Evolutionary conservation across 2,797 vertebrate genomes (phyloP).

Genomic region (Schizopygopsis malacanthus): DNA sequence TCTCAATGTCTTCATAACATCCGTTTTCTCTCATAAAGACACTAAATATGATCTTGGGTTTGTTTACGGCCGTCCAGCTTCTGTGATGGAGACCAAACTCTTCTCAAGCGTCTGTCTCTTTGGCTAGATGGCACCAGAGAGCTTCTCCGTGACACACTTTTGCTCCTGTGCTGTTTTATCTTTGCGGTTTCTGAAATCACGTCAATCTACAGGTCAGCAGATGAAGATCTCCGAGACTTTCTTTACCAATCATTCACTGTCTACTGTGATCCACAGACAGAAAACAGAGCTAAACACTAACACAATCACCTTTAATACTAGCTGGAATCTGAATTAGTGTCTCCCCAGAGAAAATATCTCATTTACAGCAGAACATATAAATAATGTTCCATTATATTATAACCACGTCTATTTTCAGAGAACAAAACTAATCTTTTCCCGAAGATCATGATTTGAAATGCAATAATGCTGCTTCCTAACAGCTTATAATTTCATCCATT

Average conservation of each 20-base stretch:
- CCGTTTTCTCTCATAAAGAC: not conserved
- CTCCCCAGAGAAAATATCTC: conserved; percentile 11
- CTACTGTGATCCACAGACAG: not conserved
- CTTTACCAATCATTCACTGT: not conserved
- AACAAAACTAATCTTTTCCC: not conserved
- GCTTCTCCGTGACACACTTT: not conserved
- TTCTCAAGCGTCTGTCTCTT: not conserved
- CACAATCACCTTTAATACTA: conserved; percentile 1
- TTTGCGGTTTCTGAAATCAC: not conserved
- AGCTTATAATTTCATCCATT: not conserved
- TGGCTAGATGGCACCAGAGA: conserved; percentile 47
- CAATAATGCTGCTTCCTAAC: not conserved
- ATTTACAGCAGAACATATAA: not conserved
- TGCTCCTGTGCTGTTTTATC: not conserved
- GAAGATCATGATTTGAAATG: not conserved
- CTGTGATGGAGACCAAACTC: not conserved
- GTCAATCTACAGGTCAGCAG: too few species aligned
- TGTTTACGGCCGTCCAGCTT: not conserved
- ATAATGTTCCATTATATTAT: not conserved
- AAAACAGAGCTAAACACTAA: conserved; percentile 16
- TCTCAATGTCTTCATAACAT: not conserved
- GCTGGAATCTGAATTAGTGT: conserved; percentile 27
- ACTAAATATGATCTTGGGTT: too few species aligned
- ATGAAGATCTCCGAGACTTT: not conserved
- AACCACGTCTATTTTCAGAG: not conserved